A percentile compares a stretch with the other conserved stretches of the same genome.
Evolutionary conservation across 2,113 vertebrate species (phyloP).

Genomic region (Monarcha castaneiventris): DNA sequence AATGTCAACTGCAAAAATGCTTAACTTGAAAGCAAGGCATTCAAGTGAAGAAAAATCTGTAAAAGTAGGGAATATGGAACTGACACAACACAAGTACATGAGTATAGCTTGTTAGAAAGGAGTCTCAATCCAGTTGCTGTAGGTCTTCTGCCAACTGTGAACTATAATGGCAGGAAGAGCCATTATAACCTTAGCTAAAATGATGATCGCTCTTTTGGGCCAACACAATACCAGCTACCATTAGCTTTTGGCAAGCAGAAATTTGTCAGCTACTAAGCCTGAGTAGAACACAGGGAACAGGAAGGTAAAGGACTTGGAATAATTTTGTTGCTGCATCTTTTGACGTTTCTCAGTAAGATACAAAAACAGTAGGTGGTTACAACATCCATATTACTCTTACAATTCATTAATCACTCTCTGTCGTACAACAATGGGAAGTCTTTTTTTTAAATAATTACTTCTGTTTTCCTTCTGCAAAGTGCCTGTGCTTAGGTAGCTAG

Average conservation of each 20-base stretch:
- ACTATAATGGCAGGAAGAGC: constrained; percentile 27
- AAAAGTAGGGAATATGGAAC: background rate
- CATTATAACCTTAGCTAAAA: constrained; percentile 54
- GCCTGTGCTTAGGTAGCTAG: background rate
- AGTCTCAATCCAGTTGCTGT: background rate
- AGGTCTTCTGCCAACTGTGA: constrained; percentile 27
- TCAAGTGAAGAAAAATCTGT: background rate
- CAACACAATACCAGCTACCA: background rate
- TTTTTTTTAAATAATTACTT: background rate
- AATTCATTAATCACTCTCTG: background rate
- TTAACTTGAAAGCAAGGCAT: background rate
- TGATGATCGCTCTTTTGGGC: background rate
- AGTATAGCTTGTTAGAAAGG: constrained; percentile 13
- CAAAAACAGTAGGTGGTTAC: background rate
- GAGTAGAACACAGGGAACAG: background rate
- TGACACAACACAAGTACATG: background rate
- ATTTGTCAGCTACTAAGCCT: background rate
- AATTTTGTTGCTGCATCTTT: background rate
- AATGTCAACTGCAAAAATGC: background rate
- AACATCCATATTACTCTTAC: background rate
- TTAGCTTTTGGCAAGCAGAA: constrained; percentile 14
- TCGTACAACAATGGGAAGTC: background rate
- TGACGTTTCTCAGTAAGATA: background rate
- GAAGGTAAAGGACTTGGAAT: background rate
- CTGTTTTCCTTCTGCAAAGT: background rate